Evolutionary conservation across 2,797 vertebrate species (phyloP).

Genomic region (Micropoecilia bifurca): DNA sequence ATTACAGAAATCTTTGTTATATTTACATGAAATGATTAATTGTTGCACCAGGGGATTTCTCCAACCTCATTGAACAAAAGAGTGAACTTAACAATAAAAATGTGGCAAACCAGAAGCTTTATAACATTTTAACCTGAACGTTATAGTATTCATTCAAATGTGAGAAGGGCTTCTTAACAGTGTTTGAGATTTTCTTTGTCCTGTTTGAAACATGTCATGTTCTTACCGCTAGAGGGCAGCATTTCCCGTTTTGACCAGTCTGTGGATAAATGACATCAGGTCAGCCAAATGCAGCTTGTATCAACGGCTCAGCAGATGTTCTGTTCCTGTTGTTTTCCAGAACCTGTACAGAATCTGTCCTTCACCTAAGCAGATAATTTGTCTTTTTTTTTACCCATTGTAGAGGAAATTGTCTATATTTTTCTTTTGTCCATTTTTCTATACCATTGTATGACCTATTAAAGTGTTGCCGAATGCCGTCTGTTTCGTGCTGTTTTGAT

Average conservation of each 20-base stretch:
- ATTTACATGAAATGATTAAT: background rate
- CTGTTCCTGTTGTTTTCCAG: conserved; percentile 19
- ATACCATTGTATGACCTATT: conserved; percentile 16
- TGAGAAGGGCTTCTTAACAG: background rate
- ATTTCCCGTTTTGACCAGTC: conserved; percentile 9
- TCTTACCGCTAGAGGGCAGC: conserved; percentile 32
- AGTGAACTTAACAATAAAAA: background rate
- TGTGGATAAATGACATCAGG: background rate
- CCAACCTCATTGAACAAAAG: background rate
- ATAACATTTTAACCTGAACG: background rate
- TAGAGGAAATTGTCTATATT: conserved; percentile 18
- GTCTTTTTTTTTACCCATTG: conserved; percentile 4
- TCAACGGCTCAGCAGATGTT: background rate
- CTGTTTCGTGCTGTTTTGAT: conserved; percentile 3
- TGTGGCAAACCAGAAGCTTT: background rate
- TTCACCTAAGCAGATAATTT: conserved; percentile 18
- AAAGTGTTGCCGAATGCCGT: conserved; percentile 6
- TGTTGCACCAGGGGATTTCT: background rate
- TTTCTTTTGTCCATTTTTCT: conserved; percentile 27
- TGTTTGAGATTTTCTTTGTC: background rate
- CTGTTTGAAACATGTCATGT: background rate
- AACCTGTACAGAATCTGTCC: conserved; percentile 18
- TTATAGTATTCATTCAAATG: background rate
- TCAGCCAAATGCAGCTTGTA: background rate
- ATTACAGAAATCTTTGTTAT: background rate